Evolutionary conservation across 2,113 vertebrate genomes (phyloP).

Genomic region (Pungitius pungitius): DNA sequence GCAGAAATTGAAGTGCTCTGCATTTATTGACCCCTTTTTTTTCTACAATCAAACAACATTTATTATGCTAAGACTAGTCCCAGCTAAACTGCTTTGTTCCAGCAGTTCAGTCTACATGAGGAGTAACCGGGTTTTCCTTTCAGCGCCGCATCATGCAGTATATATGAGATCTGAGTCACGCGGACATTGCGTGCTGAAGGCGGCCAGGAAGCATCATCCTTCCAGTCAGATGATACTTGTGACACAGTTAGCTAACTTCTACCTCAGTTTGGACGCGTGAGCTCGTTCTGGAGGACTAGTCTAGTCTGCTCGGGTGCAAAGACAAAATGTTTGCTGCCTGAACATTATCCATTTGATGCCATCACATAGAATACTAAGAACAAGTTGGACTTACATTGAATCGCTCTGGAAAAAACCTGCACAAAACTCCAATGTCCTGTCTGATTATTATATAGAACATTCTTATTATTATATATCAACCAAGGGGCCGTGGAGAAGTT

Average conservation of each 20-base stretch:
- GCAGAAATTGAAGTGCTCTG: too few relatives aligned
- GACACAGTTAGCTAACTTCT: conserved; percentile 27
- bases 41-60: too few relatives aligned
- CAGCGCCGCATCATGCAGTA: neutral
- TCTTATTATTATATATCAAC: too few relatives aligned
- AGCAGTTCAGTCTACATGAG: neutral
- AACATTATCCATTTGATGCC: neutral
- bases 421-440: neutral
- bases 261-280: conserved; percentile 26
- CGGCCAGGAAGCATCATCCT: conserved; percentile 16
- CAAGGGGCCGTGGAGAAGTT: too few relatives aligned
- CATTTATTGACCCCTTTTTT: neutral
- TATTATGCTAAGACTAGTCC: neutral
- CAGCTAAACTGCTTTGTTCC: conserved; percentile 21
- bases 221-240: conserved; percentile 4
- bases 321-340: neutral
- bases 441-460: too few relatives aligned
- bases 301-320: neutral
- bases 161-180: conserved; percentile 35
- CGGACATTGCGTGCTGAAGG: conserved; percentile 18
- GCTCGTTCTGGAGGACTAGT: conserved; percentile 22
- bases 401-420: neutral
- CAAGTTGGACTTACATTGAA: neutral
- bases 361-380: conserved; percentile 4
- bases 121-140: conserved; percentile 17